phyloP scores from a whole-genome alignment of 2,888 invertebrate genomes.

The Pterostichus madidus region DNA sequence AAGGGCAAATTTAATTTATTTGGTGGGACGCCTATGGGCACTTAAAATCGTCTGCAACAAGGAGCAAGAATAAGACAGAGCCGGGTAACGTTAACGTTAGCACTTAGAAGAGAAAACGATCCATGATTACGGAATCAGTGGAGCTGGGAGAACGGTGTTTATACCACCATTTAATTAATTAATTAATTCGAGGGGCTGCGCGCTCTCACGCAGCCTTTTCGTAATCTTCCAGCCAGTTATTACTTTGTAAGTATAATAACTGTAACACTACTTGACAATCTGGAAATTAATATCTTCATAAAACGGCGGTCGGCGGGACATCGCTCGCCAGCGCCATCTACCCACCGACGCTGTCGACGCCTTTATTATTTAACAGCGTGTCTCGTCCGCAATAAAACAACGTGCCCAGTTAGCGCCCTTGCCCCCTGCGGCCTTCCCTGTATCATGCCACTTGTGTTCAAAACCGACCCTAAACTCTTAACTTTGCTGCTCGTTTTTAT shows the following conservation, averaged over 20 bases:
- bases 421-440: not conserved
- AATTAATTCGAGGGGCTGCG: constrained; percentile 74
- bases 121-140: constrained; percentile 57
- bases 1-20: too few relatives aligned
- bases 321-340: constrained; percentile 42
- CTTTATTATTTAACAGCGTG: constrained; percentile 64
- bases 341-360: constrained; percentile 19
- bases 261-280: constrained; percentile 77
- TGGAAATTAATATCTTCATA: constrained; percentile 78
- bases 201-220: constrained; percentile 73
- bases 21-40: constrained; percentile 11
- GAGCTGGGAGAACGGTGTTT: constrained; percentile 72
- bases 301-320: constrained; percentile 75
- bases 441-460: constrained; percentile 9
- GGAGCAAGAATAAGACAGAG: constrained; percentile 1
- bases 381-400: constrained; percentile 52
- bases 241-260: constrained; percentile 77
- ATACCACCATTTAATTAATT: constrained; percentile 78
- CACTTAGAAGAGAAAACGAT: constrained; percentile 49
- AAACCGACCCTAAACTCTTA: constrained; percentile 17
- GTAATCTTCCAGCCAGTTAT: constrained; percentile 77
- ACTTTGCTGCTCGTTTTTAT: constrained; percentile 3
- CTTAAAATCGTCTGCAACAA: constrained; percentile 2
- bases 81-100: constrained; percentile 4
- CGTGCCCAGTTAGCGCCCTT: not conserved